Evolutionary conservation across 2,888 invertebrate species (phyloP), one percentile per base, ranked within the genome.

Genomic region (Osedax frankpressi): DNA sequence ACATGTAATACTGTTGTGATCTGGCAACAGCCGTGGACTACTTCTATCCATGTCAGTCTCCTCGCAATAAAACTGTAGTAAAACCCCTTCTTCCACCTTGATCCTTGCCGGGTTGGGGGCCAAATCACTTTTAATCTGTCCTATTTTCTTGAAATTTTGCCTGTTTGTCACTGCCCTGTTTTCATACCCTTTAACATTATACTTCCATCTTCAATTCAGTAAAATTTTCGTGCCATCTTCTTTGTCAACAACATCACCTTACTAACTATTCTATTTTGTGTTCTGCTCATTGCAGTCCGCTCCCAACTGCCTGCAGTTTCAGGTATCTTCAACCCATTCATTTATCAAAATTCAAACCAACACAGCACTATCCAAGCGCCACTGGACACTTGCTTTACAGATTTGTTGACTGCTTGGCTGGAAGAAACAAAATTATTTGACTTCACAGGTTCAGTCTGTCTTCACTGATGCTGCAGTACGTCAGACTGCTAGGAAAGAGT

Each of bases 1-100:
- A 65, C 65, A 65, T 65, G 65, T 65, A 65, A 65, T 65, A 65
- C 65, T 65, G 65, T 65, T 65, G 65, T 65, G 24, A 65, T 2
- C 14, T 65, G 65, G 25, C 25, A 62, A 3, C 63, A 62, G 14
- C 6, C 6, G 63, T 62, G 65, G 65, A 24, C 2, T 65, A 65
- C 65, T 65, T 65, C 24, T 65, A 2, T 65, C 25, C 2, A 0
- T 65, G 65, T 24, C 24, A 24, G 65, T 65, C 65, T 65, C 19
- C 19, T 65, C 2, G 24, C 65, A 65, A 65, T 62, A 62, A 62
- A n/a, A n/a, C n/a, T 62, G 2, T 11, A 62, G 62, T 62, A 62
- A 6, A 6, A 62, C 2, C 11, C 11, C 62, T 62, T 62, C 62
- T 62, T 62, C 62, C 62, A 2, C 1, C 62, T 62, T 62, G 6